Evolutionary conservation across 2,113 vertebrate species (phyloP).

Genomic region (Carassius gibelio): DNA sequence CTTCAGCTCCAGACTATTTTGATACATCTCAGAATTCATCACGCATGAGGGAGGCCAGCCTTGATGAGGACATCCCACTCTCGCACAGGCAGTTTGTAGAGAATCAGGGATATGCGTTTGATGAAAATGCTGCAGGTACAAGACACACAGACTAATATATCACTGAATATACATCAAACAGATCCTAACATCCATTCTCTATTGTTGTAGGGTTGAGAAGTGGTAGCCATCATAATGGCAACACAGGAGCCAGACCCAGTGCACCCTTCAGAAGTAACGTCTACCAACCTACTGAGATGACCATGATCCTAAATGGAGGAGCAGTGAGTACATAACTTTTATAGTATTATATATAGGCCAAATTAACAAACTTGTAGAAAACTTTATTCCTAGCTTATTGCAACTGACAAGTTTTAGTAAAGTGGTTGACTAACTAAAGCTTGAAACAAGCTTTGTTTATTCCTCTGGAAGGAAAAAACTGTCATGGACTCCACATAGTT

Average conservation of each 20-base stretch:
- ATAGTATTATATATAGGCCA: constrained; percentile 66
- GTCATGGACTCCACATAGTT: too few relatives aligned
- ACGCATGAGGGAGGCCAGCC: constrained; percentile 91
- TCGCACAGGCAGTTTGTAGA: constrained; percentile 93
- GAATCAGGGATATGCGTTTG: constrained; percentile 93
- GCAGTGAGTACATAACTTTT: constrained; percentile 86
- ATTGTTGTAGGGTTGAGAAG: constrained; percentile 68
- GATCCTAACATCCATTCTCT: constrained; percentile 50
- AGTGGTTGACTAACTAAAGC: not conserved
- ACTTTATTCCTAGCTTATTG: not conserved
- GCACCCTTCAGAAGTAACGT: constrained; percentile 97
- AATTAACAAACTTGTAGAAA: constrained; percentile 42
- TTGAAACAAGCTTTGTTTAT: not conserved
- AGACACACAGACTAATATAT: not conserved
- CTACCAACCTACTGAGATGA: constrained; percentile 98
- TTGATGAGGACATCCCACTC: constrained; percentile 93
- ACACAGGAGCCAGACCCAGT: constrained; percentile 83
- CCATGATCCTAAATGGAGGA: constrained; percentile 96
- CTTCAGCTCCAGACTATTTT: constrained; percentile 92
- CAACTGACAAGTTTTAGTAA: not conserved
- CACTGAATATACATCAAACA: not conserved
- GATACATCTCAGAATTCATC: constrained; percentile 92
- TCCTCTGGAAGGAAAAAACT: too few relatives aligned
- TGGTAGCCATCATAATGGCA: constrained; percentile 86
- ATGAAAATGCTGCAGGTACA: constrained; percentile 87